Percentiles rank a stretch among this genome's conserved stretches.
phyloP scores from a whole-genome alignment of 1,140 invertebrate species.

The Drosophila lacertosa region DNA sequence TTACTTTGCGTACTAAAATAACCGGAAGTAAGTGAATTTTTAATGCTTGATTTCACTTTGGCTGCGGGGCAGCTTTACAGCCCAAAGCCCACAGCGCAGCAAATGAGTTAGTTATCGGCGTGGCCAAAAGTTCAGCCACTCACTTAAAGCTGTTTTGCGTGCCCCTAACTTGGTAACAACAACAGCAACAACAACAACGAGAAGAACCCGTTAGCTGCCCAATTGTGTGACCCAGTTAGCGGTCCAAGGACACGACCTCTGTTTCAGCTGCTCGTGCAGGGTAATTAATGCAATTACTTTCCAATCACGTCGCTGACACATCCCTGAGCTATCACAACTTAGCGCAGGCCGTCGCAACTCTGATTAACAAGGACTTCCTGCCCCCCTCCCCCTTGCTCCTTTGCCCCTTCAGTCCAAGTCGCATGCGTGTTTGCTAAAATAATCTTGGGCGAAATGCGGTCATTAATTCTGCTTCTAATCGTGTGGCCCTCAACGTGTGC shows the following conservation, averaged over 20 bases:
- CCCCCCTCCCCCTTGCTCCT: neutral
- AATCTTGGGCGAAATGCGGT: conserved; percentile 32
- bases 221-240: conserved; percentile 48
- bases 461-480: conserved; percentile 61
- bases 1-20: conserved; percentile 81
- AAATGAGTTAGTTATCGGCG: conserved; percentile 41
- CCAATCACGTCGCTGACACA: conserved; percentile 62
- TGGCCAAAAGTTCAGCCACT: neutral
- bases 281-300: conserved; percentile 74
- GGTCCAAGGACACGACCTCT: conserved; percentile 9
- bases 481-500: conserved; percentile 38
- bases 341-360: conserved; percentile 17
- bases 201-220: conserved; percentile 10
- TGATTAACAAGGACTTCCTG: conserved; percentile 55
- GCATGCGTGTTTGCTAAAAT: conserved; percentile 28
- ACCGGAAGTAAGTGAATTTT: conserved; percentile 77
- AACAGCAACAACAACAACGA: too few species aligned
- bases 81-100: neutral
- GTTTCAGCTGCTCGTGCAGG: conserved; percentile 8
- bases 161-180: too few species aligned
- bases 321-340: conserved; percentile 28
- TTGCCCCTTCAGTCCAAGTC: neutral
- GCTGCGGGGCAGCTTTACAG: conserved; percentile 10
- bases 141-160: conserved; percentile 23
- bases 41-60: conserved; percentile 75